Conservation (phyloP, 2,113 vertebrate species). For the Falcunculus frontatus region DNA sequence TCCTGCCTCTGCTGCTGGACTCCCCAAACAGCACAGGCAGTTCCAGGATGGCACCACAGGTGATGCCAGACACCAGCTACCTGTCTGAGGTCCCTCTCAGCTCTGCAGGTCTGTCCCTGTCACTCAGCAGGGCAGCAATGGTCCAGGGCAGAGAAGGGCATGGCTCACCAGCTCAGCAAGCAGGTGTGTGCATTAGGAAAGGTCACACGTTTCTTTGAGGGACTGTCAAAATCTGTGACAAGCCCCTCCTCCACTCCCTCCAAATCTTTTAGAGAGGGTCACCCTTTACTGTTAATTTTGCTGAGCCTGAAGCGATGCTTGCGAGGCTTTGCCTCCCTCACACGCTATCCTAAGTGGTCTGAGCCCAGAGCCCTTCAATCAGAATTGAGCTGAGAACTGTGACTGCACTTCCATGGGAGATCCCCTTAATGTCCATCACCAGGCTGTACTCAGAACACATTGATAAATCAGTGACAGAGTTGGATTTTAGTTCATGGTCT, state of each 20-base stretch:
- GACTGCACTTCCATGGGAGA: neutral
- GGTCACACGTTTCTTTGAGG: neutral
- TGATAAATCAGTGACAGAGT: neutral
- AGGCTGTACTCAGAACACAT: neutral
- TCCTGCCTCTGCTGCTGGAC: too few relatives aligned
- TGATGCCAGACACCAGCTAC: neutral
- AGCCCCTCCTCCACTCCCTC: neutral
- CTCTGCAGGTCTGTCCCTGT: neutral
- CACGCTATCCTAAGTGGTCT: rapidly evolving
- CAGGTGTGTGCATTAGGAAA: neutral
- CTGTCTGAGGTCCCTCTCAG: neutral
- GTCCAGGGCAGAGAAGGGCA: neutral
- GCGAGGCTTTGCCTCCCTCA: rapidly evolving
- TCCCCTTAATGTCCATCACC: neutral
- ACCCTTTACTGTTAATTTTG: neutral
- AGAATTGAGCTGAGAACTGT: neutral
- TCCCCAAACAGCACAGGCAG: rapidly evolving
- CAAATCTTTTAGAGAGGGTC: neutral
- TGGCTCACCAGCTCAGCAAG: neutral
- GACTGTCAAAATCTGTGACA: neutral
- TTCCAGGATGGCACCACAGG: rapidly evolving
- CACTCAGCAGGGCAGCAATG: rapidly evolving
- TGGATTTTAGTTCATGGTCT: neutral
- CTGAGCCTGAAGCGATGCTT: neutral
- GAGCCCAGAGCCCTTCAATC: neutral